These are phyloP conservation scores for Phaetusa simplex DNA, from an alignment of 2,113 vertebrate genomes.

Conservation along the genomic window DNA sequence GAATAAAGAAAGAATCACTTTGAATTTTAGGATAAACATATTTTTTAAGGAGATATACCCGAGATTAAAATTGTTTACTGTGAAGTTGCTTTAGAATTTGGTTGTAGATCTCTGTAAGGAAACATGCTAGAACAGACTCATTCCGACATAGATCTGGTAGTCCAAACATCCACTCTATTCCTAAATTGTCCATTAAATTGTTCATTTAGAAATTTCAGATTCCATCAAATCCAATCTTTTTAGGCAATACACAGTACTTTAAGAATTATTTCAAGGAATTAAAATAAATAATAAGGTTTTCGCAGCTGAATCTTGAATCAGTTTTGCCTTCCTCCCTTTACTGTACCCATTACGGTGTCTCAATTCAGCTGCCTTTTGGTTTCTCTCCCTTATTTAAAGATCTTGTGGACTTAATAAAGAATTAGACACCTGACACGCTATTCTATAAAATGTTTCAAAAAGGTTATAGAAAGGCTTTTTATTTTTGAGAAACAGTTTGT, in stretches of 20 bases:
- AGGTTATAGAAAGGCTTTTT: not conserved
- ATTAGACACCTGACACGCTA: not conserved
- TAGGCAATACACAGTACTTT: not conserved
- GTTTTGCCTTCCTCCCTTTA: not conserved
- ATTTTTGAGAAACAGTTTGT: not conserved
- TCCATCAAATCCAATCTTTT: not conserved
- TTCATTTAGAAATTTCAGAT: not conserved
- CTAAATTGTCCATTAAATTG: not conserved
- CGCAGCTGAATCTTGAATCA: not conserved
- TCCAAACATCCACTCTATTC: not conserved
- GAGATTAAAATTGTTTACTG: not conserved
- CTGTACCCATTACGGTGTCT: not conserved
- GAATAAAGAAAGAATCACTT: not conserved
- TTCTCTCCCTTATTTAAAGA: not conserved
- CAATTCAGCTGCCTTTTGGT: not conserved
- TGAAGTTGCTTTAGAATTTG: not conserved
- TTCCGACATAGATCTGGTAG: not conserved
- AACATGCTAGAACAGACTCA: not conserved
- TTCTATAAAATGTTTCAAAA: not conserved
- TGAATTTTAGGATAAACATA: not conserved
- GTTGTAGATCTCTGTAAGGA: not conserved
- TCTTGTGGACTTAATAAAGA: not conserved
- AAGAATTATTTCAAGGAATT: not conserved
- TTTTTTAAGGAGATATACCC: not conserved
- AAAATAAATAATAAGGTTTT: not conserved